Base-by-base conservation (phyloP, 2,113 vertebrate species). In the Geococcyx californianus region DNA sequence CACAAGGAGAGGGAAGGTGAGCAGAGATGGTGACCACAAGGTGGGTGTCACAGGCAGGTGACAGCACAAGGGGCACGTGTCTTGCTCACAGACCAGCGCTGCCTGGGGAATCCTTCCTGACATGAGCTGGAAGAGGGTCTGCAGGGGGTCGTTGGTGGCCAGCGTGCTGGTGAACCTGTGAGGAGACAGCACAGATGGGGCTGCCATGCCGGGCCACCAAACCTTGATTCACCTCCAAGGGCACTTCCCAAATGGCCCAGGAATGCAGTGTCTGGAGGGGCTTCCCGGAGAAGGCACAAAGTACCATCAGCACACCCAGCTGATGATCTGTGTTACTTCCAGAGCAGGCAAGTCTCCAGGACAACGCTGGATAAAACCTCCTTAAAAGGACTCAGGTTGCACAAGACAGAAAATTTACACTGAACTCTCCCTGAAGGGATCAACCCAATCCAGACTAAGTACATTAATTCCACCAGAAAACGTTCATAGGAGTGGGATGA, bases 81-180 rank as follows among this genome's bases (percentile, higher is more conserved):
- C 36, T 47, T 60, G 69, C 31, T 82, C 58, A 89, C 84, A 3
- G 98, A 99, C 99, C 98, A 93, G 97, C 6, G 98, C 97, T 92
- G 98, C 98, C 52, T 99, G 97, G 9, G 99, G 99, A 29, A 99
- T 98, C 93, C 98, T 98, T 77, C 99, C 98, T 0, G 99, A 99
- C 97, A 99, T 98, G 86, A 99, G 98, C 97, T 99, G 99, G 96
- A 99, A 99, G 66, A 99, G 94, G 7, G 99, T 99, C 97, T 99
- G 99, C 85, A 99, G 97, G 0, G 99, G 99, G 90, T 99, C 99
- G 0, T 97, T 98, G 95, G 96, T 78, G 13, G 97, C 97, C 93
- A 99, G 94, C 0, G 98, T 99, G 88, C 97, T 98, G 89, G 98
- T 99, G 96, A 99, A 99, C 97, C 99, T 99, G 98, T 34, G 58